Base-by-base conservation (phyloP, 2,113 vertebrate species). In the Propithecus coquereli region DNA sequence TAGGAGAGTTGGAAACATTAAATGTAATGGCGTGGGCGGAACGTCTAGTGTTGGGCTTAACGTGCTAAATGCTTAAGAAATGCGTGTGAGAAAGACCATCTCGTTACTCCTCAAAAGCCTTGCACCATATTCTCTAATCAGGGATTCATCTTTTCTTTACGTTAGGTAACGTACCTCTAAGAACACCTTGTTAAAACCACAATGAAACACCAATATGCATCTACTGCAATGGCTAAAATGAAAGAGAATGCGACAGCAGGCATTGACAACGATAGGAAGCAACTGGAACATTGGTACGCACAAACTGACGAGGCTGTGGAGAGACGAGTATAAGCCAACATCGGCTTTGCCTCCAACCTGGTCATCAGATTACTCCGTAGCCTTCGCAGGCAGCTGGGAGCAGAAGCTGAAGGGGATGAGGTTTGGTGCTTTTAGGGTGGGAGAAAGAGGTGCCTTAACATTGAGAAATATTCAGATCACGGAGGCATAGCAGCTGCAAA, bases 231-330 rank as follows among this genome's bases (percentile, higher is more conserved):
- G 34, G n/a, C 23, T 40, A 6, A 30, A 54, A 66, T 82, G 4
- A 30, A 59, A 74, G 30, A 32, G 8, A 59, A 50, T 71, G 17
- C 23, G 82, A 10, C 25, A 0, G 1, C 2, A 54, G 30, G 43
- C 20, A 18, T 40, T 37, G 61, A 17, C 52, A 20, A 20, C 6
- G 17, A 16, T 23, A 10, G 5, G 20, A 70, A 50, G 61, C 85
- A 3, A 34, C 12, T 0, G 25, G 37, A 37, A 30, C 2, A 3
- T 0, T 9, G 0, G 16, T 8, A 6, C 73, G 14, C 40, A 16
- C 14, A 65, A 82, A 22, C 1, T 10, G n/a, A 40, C 12, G n/a
- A 63, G 50, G 77, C 6, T 14, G 0, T 18, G 0, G 14, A 18
- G 34, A 52, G 12, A 45, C 7, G 1, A 57, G 40, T 63, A 12